phyloP scores from a whole-genome alignment of 2,888 invertebrate species.

The Acanthococcus lagerstroemiae region DNA sequence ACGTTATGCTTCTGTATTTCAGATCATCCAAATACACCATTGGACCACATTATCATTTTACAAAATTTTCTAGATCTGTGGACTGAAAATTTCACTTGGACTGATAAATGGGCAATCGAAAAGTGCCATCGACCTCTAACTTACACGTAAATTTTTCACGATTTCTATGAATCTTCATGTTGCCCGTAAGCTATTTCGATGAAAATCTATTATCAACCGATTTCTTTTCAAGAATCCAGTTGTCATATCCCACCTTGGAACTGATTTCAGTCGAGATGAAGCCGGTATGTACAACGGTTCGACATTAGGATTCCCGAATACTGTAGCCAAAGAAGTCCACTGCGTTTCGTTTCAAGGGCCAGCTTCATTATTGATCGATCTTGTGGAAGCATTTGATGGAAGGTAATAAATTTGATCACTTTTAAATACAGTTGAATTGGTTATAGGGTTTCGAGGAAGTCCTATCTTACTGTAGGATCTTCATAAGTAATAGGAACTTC shows the following conservation, averaged over 20 bases:
- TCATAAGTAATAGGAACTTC: no score
- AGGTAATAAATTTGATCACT: no score
- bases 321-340: slow-evolving; percentile 53
- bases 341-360: slow-evolving; percentile 81
- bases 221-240: no score
- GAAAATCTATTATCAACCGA: no score
- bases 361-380: slow-evolving; percentile 51
- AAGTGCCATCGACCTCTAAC: slow-evolving; percentile 42
- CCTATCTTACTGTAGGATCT: no score
- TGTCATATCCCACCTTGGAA: no score
- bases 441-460: no score
- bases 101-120: slow-evolving; percentile 64
- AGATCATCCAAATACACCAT: slow-evolving; percentile 41
- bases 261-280: not conserved
- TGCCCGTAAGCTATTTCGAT: no score
- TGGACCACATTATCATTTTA: slow-evolving; percentile 70
- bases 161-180: no score
- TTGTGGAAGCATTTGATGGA: slow-evolving; percentile 47
- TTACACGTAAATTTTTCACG: slow-evolving; percentile 7
- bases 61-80: slow-evolving; percentile 81
- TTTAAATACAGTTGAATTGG: no score
- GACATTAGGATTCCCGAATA: slow-evolving; percentile 64
- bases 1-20: no score
- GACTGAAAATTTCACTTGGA: slow-evolving; percentile 51
- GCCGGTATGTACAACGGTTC: slow-evolving; percentile 43